These are phyloP conservation scores for Parazoanthus darwini DNA, from an alignment of 92 coral and sea anemone genomes.

Conservation along the genomic window DNA sequence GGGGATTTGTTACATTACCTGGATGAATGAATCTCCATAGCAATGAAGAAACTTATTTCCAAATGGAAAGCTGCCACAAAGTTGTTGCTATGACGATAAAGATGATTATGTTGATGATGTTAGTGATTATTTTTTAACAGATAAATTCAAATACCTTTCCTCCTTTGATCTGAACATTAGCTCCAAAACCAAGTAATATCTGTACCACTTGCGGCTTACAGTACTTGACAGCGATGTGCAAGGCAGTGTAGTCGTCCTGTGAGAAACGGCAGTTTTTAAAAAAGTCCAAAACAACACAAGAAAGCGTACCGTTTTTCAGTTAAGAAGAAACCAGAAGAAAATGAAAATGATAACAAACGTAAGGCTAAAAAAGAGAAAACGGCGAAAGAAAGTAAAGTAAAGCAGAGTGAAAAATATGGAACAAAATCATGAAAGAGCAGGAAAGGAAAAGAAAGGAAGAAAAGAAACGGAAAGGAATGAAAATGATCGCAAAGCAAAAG, in stretches of 20 bases:
- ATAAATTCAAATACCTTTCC: constrained; percentile 71
- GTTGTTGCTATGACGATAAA: not conserved
- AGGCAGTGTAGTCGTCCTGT: constrained; percentile 92
- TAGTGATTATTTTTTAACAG: not conserved
- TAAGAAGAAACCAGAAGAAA: not conserved
- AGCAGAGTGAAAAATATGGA: not conserved
- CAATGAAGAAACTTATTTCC: no score
- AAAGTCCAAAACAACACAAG: not conserved
- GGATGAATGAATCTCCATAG: no score
- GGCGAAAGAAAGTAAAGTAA: not conserved
- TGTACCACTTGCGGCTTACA: constrained; percentile 97
- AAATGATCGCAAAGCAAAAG: not conserved
- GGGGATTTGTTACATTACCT: no score
- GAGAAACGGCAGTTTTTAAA: no score
- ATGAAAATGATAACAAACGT: not conserved
- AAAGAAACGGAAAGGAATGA: not conserved
- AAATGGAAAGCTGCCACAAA: no score
- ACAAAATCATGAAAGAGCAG: not conserved
- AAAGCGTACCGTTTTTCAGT: no score
- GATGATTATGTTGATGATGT: not conserved
- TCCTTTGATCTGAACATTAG: constrained; percentile 93
- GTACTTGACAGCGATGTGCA: constrained; percentile 90
- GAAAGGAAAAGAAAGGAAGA: not conserved
- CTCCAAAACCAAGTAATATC: constrained; percentile 89
- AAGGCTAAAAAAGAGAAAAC: not conserved